Evolutionary conservation across 2,888 invertebrate genomes (phyloP), one percentile per base, ranked within the genome.

Genomic region (Adela reaumurella): DNA sequence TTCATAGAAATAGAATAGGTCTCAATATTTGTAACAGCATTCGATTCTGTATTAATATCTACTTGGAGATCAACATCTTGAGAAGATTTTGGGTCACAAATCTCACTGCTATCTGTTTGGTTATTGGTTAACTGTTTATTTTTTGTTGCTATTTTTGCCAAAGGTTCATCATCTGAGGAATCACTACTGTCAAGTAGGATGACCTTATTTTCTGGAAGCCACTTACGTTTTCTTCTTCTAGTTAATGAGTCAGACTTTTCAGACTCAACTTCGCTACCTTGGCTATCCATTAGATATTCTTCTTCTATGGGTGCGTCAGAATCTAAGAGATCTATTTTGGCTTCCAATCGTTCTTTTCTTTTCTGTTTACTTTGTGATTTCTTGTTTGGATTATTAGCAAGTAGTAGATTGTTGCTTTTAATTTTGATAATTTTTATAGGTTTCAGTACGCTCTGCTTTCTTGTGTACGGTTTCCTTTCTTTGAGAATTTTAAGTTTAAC

Each of bases 121-220:
- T 45, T 46, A 14, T 55, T 58, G 50, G 56, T 63, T 42, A 65
- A 63, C 54, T 62, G 68, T 4, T 4, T 35, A 8, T 35, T 35
- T 11, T 35, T 35, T 8, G 35, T 14, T 14, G 59, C 64, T 55
- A 62, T 64, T 42, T 62, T 62, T 2, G 71, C 63, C 19, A 76
- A 52, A 0, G 76, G 74, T 53, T 77, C 77, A 19, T 76, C 72
- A 46, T 76, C 74, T 2, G 71, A 72, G 1, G 68, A 65, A 45
- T 65, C 63, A 17, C 55, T 55, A 6, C 53, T 48, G 6, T 56
- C 54, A 19, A 18, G 3, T 19, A 20, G 3, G n/a, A 16, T 45
- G 19, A 17, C 20, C 8, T 3, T 17, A n/a, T n/a, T n/a, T n/a
- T n/a, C 19, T 19, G 8, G 6, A 20, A 16, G 45, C 8, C 4